Conservation (phyloP, 2,888 invertebrate species). For the Rhogogaster chlorosoma region DNA sequence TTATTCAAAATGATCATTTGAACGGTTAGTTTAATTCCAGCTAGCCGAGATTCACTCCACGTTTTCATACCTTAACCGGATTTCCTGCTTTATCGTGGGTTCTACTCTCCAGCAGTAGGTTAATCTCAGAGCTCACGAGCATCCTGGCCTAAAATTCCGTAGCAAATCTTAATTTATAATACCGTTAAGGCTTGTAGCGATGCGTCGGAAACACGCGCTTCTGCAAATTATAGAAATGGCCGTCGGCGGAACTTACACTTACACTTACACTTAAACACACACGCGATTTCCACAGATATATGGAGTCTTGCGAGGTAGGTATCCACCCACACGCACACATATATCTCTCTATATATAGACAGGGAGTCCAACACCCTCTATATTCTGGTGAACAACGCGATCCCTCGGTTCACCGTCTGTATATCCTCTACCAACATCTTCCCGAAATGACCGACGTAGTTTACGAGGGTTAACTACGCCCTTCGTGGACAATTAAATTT, state of each 20-base stretch:
- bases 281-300: not conserved
- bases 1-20: not conserved
- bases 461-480: conserved; percentile 49
- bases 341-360: not conserved
- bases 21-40: not conserved
- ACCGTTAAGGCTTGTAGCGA: not conserved
- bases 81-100: not conserved
- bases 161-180: conserved; percentile 20
- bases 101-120: not conserved
- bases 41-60: not conserved
- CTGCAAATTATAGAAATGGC: conserved; percentile 40
- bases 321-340: not conserved
- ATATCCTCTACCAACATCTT: conserved; percentile 2
- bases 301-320: not conserved
- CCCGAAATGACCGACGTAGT: conserved; percentile 49
- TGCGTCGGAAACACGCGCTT: conserved; percentile 26
- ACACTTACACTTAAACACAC: not conserved
- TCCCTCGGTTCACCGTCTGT: conserved; percentile 7
- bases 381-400: conserved; percentile 31
- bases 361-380: not conserved
- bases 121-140: not conserved
- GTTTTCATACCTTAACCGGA: not conserved
- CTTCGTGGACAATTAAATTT: conserved; percentile 48
- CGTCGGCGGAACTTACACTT: not conserved
- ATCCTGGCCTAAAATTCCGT: not conserved